Conservation (phyloP, 2,888 invertebrate genomes). For the Tridacna crocea region DNA sequence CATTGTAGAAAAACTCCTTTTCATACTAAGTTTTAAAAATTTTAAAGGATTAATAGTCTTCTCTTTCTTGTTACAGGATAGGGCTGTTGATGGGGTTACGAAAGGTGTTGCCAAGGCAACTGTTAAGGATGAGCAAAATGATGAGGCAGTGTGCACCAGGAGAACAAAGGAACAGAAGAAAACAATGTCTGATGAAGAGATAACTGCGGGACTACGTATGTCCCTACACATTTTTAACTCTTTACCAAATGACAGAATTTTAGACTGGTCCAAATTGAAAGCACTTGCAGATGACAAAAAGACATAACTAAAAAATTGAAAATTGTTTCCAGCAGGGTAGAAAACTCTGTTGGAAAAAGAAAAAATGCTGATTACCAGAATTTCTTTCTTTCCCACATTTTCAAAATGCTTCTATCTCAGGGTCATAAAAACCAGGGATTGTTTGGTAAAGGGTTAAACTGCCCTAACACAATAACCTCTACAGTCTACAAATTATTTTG, state of each 20-base stretch:
- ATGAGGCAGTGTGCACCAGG: conserved; percentile 65
- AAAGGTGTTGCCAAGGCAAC: conserved; percentile 61
- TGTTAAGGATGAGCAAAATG: conserved; percentile 53
- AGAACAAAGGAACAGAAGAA: conserved; percentile 91
- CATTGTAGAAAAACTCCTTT: background rate
- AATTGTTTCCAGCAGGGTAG: no score
- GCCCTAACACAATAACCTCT: no score
- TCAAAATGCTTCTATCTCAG: no score
- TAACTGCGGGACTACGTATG: conserved; percentile 90
- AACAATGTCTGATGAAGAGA: conserved; percentile 89
- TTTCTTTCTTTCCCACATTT: no score
- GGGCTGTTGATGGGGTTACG: conserved; percentile 41
- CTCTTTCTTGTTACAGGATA: conserved; percentile 9
- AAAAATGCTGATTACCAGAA: no score
- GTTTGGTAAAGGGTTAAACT: no score
- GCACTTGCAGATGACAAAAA: no score
- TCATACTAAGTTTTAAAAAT: background rate
- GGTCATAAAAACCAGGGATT: no score
- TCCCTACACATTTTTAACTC: conserved; percentile 11
- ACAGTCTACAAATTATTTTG: no score
- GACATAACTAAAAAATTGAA: no score
- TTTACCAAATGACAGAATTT: conserved; percentile 5
- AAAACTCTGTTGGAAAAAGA: no score
- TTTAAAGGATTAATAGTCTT: background rate
- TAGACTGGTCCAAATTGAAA: no score